phyloP scores from a whole-genome alignment of 2,888 invertebrate species.

The Tridacna crocea region DNA sequence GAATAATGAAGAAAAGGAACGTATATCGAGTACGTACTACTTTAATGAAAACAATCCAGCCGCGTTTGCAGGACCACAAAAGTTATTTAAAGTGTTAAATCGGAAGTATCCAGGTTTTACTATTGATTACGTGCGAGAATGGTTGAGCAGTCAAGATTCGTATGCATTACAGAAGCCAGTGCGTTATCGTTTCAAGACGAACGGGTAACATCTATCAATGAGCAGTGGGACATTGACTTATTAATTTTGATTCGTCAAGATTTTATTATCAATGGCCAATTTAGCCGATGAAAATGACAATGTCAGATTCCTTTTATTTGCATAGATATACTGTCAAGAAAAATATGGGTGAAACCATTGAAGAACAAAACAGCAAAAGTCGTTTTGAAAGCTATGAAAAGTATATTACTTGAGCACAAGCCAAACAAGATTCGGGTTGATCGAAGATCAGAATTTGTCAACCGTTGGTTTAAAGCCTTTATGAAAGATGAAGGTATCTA shows the following conservation, averaged over 20 bases:
- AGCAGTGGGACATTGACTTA: slow-evolving; percentile 16
- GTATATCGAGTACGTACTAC: slow-evolving; percentile 25
- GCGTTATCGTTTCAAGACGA: slow-evolving; percentile 36
- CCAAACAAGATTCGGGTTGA: slow-evolving; percentile 24
- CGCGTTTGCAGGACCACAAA: slow-evolving; percentile 34
- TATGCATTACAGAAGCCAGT: slow-evolving; percentile 44
- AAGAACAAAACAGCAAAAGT: slow-evolving; percentile 34
- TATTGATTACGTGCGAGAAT: slow-evolving; percentile 26
- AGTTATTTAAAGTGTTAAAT: slow-evolving; percentile 35
- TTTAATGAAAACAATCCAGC: slow-evolving; percentile 41
- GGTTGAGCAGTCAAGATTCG: slow-evolving; percentile 46
- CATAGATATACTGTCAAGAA: slow-evolving; percentile 42
- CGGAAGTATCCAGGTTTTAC: slow-evolving; percentile 45
- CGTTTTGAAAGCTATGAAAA: slow-evolving; percentile 32
- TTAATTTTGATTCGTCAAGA: too few species aligned
- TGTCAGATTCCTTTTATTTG: slow-evolving; percentile 39
- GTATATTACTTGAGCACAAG: slow-evolving; percentile 3
- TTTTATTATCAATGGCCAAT: slow-evolving; percentile 27
- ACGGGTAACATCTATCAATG: slow-evolving; percentile 33
- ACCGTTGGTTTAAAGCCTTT: slow-evolving; percentile 22
- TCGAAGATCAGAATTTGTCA: slow-evolving; percentile 25
- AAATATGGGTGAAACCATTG: slow-evolving; percentile 43
- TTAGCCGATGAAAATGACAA: slow-evolving; percentile 44
- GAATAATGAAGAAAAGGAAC: background rate
- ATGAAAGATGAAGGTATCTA: slow-evolving; percentile 30